Percentiles rank a stretch among this genome's conserved stretches.
Conservation (phyloP, 1,140 invertebrate genomes). For the Lucilia cuprina region DNA sequence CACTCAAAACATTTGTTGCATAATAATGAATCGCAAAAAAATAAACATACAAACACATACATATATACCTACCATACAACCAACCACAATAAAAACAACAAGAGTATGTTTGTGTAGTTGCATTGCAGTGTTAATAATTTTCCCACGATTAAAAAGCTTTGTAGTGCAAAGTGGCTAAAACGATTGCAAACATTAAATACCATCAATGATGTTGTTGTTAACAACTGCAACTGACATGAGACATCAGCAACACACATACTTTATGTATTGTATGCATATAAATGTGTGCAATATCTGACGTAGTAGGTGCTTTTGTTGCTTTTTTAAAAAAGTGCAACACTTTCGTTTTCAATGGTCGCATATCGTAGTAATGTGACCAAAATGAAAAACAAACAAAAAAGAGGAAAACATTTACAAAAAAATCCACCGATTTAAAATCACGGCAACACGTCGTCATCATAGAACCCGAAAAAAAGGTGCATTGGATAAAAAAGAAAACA, state of each 20-base stretch:
- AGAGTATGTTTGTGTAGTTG: no score
- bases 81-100: no score
- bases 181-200: not conserved
- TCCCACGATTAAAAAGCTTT: not conserved
- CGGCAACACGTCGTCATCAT: slow-evolving; percentile 5
- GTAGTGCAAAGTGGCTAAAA: not conserved
- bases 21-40: no score
- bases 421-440: not conserved
- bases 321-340: not conserved
- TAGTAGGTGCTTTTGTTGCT: not conserved
- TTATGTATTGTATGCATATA: not conserved
- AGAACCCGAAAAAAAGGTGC: not conserved
- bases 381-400: not conserved
- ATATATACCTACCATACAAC: no score
- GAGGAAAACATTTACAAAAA: not conserved
- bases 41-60: no score
- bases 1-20: no score
- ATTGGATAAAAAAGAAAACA: not conserved
- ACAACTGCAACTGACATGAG: not conserved
- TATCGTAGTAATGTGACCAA: not conserved
- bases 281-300: not conserved
- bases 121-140: not conserved
- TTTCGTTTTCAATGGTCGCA: not conserved
- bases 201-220: not conserved
- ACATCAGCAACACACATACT: not conserved